phyloP scores from a whole-genome alignment of 2,888 invertebrate genomes.

The Rhamnusium bicolor region DNA sequence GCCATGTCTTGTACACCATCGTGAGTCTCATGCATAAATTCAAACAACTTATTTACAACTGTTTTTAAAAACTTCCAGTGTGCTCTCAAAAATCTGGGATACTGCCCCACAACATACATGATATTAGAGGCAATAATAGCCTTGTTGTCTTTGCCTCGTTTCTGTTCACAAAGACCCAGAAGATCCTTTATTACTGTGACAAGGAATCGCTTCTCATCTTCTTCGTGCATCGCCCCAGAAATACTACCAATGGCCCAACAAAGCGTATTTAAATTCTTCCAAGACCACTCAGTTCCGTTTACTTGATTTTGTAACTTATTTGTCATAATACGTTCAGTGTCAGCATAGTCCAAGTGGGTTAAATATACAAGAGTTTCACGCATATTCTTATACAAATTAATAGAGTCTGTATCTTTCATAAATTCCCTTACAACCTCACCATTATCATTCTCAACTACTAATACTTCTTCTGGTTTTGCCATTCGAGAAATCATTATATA shows the following conservation, averaged over 20 bases:
- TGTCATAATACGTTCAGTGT: constrained; percentile 99
- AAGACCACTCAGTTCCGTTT: constrained; percentile 98
- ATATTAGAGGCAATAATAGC: constrained; percentile 99
- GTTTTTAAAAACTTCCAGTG: constrained; percentile 99
- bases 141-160: constrained; percentile 99
- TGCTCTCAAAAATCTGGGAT: constrained; percentile 97
- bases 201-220: constrained; percentile 98
- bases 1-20: constrained; percentile 99
- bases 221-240: constrained; percentile 96
- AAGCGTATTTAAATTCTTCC: constrained; percentile 99
- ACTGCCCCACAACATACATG: constrained; percentile 99
- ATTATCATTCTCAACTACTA: constrained; percentile 99
- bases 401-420: constrained; percentile 99
- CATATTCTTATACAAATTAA: constrained; percentile 99
- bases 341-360: constrained; percentile 97
- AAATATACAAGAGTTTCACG: constrained; percentile 97
- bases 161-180: constrained; percentile 97
- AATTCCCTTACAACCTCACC: constrained; percentile 99
- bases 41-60: constrained; percentile 99
- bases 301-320: constrained; percentile 98
- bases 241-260: constrained; percentile 99
- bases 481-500: constrained; percentile 99
- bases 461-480: constrained; percentile 99
- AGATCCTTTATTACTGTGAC: constrained; percentile 99
- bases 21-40: constrained; percentile 99